Base-by-base conservation (phyloP, 1,140 invertebrate genomes). In the Physella acuta region DNA sequence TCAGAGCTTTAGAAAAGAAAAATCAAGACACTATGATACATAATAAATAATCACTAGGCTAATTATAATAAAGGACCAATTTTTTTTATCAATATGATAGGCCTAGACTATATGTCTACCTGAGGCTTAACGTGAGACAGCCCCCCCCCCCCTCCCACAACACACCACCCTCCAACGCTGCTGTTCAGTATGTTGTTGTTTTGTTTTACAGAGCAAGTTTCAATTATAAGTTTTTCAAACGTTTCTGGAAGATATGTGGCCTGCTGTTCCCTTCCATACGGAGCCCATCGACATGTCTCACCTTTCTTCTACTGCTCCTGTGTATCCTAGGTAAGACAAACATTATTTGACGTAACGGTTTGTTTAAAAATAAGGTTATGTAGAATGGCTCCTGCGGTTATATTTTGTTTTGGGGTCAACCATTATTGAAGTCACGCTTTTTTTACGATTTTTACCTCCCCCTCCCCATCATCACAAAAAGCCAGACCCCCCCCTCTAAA, bases 261-360 rank as follows among this genome's bases (percentile, higher is more conserved):
- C 72, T 85, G 49, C 76, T 87, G 55, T 85, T 86, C 68, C 81
- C 85, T 39, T 74, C 76, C 8, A 75, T 78, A 53, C 74, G 61
- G 30, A 80, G 82, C 59, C 59, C 79, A 24, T 76, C 82, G n/a
- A 56, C 76, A 2, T 60, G 81, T 0, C 73, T 87, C 37, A 85
- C 85, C 74, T 36, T 79, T 16, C 76, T 84, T 31, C 73, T 87
- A 3, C 71, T 87, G 1, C 71, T 80, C 36, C 68, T 86, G 0
- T 78, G 78, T 49, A 64, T 85, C 0, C 70, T 86, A 34, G 81
- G 85, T 86, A 79, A 80, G 73, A 70, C 0, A 61, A 51, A 51
- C 26, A 62, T 58, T 68, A n/a, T n/a, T n/a, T n/a, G n/a, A n/a
- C n/a, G n/a, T n/a, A n/a, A n/a, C n/a, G n/a, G n/a, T n/a, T n/a